phyloP scores from a whole-genome alignment of 2,888 invertebrate species.

The Nomada hirtipes region DNA sequence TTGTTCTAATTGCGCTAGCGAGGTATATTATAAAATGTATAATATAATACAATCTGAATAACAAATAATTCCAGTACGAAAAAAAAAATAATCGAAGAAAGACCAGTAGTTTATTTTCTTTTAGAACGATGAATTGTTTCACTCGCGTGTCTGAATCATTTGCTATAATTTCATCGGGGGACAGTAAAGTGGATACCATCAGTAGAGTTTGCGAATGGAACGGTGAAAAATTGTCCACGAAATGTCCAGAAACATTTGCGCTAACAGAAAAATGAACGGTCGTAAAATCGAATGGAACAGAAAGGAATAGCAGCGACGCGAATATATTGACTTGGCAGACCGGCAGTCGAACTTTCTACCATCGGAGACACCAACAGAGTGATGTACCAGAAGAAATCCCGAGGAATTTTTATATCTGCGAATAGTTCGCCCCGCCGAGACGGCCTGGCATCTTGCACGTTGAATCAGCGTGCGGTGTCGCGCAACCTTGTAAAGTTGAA shows the following conservation, averaged over 20 bases:
- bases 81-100: too few species aligned
- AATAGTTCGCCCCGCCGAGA: conserved; percentile 18
- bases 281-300: conserved; percentile 7
- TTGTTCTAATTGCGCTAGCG: not conserved
- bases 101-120: too few species aligned
- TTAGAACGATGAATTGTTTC: too few species aligned
- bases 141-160: too few species aligned
- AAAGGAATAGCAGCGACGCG: conserved; percentile 13
- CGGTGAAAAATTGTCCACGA: not conserved
- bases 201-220: not conserved
- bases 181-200: too few species aligned
- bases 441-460: conserved; percentile 19
- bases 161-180: too few species aligned
- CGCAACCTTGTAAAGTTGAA: conserved; percentile 46
- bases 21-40: too few species aligned
- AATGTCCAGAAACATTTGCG: not conserved
- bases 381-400: conserved; percentile 53
- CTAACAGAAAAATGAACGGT: not conserved
- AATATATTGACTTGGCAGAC: conserved; percentile 19
- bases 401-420: conserved; percentile 70
- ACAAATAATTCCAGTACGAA: not conserved
- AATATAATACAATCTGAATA: not conserved
- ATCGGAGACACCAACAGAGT: conserved; percentile 55
- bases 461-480: conserved; percentile 33
- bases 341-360: conserved; percentile 64